Evolutionary conservation across 2,888 invertebrate genomes (phyloP), one percentile per base, ranked within the genome.

Genomic region (Gortyna flavago): DNA sequence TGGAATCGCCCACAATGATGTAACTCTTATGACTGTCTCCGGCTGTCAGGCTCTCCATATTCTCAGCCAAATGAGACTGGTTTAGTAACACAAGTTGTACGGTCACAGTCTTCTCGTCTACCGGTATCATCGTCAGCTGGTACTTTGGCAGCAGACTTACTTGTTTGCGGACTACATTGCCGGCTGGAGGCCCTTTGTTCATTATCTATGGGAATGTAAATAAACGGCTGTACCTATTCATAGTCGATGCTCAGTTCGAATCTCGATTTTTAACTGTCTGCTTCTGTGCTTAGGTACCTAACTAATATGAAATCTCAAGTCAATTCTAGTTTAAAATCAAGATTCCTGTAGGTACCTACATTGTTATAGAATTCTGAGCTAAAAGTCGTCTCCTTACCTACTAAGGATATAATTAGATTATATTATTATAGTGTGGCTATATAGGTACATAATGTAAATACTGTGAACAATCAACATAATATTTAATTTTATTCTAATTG

Each of bases 131-230:
- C 2, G 91, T 92, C 29, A 98, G 82, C 41, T 94, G 92, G 92
- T 98, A 98, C 87, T 97, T 97, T 0, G 98, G 98, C 7, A 98
- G 94, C 35, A 97, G 93, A 66, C 94, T 93, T 25, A 98, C 97
- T 92, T 97, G 97, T 81, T 97, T 97, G 64, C 97, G 96, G 6
- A 98, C 91, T 65, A 97, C 93, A 90, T 97, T 98, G 7, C 98
- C 98, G 85, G 98, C 97, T 66, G 98, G 98, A 25, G 98, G 97
- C 64, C 97, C 97, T 91, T 98, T 97, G 92, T 98, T 98, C 89
- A 98, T 97, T 90, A 98, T 98, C 98, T 98, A 61, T 89, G 87
- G 35, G 16, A 71, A 75, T 67, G 16, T 25, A 57, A 68, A 44
- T 41, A 32, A 57, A 25, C 6, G 8, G 65, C n/a, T 77, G n/a